Evolutionary conservation across 1,140 invertebrate species (phyloP).

Genomic region (Charaxes varanes): DNA sequence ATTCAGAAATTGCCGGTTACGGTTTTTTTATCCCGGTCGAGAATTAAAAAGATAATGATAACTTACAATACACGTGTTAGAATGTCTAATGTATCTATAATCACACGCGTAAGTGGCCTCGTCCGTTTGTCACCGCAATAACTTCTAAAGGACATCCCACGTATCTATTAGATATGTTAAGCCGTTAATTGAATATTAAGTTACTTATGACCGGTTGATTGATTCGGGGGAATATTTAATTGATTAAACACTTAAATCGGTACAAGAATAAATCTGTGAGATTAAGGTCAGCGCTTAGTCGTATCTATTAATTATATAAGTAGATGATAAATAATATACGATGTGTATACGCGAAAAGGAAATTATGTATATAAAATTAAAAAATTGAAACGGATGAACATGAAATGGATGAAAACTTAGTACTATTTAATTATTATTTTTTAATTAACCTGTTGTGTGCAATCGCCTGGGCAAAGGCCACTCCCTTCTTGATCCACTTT

Average conservation of each 20-base stretch:
- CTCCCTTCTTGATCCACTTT: no score
- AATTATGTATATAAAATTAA: no score
- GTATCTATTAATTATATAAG: constrained; percentile 5
- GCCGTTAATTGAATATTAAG: constrained; percentile 49
- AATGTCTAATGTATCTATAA: constrained; percentile 22
- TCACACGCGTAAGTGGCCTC: constrained; percentile 14
- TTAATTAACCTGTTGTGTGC: no score
- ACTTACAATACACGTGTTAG: constrained; percentile 14
- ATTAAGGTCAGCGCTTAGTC: constrained; percentile 32
- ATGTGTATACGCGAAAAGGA: neutral
- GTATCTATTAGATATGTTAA: constrained; percentile 44
- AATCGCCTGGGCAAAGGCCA: no score
- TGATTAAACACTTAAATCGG: constrained; percentile 42
- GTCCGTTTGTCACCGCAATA: constrained; percentile 17
- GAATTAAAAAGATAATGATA: constrained; percentile 16
- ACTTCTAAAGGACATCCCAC: constrained; percentile 29
- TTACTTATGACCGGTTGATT: constrained; percentile 41
- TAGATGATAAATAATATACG: neutral
- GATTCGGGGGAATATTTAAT: constrained; percentile 48
- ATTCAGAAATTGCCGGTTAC: neutral
- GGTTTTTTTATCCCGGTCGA: neutral
- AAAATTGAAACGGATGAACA: no score
- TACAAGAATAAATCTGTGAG: constrained; percentile 38
- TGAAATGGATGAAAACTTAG: no score
- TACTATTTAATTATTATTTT: no score